A percentile compares a stretch with the other conserved stretches of the same genome.
These are phyloP conservation scores for Chromoteleia sp. DNA, from an alignment of 2,888 invertebrate species.

Conservation along the genomic window DNA sequence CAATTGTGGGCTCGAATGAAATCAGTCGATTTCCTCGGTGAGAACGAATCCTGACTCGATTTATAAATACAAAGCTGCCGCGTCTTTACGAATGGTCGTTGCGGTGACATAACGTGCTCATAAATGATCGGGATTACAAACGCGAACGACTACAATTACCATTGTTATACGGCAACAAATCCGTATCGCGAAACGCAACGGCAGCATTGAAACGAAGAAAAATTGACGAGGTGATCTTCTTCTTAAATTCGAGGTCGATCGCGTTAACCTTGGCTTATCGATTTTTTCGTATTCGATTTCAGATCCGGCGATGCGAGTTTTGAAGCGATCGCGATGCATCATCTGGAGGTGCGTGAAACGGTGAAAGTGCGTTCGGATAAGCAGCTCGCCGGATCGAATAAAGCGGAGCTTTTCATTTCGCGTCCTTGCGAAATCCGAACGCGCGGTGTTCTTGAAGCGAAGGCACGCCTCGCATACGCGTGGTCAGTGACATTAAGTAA, in stretches of 20 bases:
- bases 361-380: conserved; percentile 48
- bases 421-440: conserved; percentile 72
- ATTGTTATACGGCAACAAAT: not conserved
- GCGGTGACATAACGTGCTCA: not conserved
- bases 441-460: conserved; percentile 59
- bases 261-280: conserved; percentile 47
- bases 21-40: not conserved
- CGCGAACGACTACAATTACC: not conserved
- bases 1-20: too few relatives aligned
- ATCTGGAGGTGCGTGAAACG: conserved; percentile 8
- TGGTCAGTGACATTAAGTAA: conserved; percentile 63
- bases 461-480: conserved; percentile 52
- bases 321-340: conserved; percentile 15
- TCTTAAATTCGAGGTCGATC: conserved; percentile 35
- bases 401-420: conserved; percentile 47
- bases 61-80: not conserved
- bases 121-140: not conserved
- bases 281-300: conserved; percentile 4
- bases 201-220: conserved; percentile 21
- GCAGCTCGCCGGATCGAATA: conserved; percentile 19
- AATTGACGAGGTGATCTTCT: conserved; percentile 33
- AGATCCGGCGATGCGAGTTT: not conserved
- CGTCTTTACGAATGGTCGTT: not conserved
- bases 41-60: not conserved
- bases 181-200: not conserved